Evolutionary conservation across 1,140 invertebrate species (phyloP), one percentile per base, ranked within the genome.

Genomic region (Phthorimaea operculella): DNA sequence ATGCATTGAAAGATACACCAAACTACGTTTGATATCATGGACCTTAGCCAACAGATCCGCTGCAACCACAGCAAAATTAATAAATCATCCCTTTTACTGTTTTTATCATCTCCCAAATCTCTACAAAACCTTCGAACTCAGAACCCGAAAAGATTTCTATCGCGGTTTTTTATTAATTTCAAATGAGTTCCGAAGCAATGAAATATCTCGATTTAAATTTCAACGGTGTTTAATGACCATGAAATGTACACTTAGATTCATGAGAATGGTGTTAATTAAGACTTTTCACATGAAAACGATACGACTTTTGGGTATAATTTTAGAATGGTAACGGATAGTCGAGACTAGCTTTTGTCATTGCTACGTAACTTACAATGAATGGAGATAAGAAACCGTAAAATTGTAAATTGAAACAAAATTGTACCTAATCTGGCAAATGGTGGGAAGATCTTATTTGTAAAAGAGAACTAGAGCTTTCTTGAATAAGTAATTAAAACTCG

Each of bases 231-330:
- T 55, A 57, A 57, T 49, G 52, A 59, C 54, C 42, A 55, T 48
- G 59, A 48, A 59, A 39, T 53, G 21, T 34, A 51, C n/a, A n/a
- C 33, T 54, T 5, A 34, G 17, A 51, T 14, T 48, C 48, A 54
- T 60, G 59, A 57, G 59, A 60, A 60, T 33, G 18, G 47, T 51
- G 54, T 57, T 57, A 60, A 60, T 60, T 53, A 54, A 57, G 55
- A 45, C 21, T 47, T 55, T 55, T 57, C 58, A 49, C 54, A 54
- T 11, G 44, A 47, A 17, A 39, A 12, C 1, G 36, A 39, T 12
- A n/a, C 10, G 3, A 12, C 8, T 2, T 3, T 39, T 9, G 8
- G 10, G n/a, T 10, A n/a, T 39, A 39, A 39, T 39, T 39, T 39
- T 39, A n/a, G 10, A 39, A 39, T 12, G 8, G 36, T 12, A 39